Percentiles rank a stretch among this genome's conserved stretches.
Evolutionary conservation across 2,113 vertebrate genomes (phyloP).

Genomic region (Girardinichthys multiradiatus): DNA sequence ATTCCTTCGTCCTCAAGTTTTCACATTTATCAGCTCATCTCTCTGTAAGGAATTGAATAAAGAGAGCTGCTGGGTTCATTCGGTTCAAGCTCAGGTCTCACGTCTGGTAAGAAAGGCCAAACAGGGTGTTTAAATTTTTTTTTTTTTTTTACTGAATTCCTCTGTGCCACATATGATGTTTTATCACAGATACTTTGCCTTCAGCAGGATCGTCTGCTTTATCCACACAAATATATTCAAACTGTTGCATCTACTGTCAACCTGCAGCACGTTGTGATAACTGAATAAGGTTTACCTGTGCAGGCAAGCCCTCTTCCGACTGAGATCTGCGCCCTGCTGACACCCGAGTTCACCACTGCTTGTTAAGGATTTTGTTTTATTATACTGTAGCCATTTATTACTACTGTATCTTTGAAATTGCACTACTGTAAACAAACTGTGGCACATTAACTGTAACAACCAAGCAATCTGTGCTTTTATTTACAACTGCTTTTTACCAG

Average conservation of each 20-base stretch:
- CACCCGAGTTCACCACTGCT: conserved; percentile 23
- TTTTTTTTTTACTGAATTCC: conserved; percentile 64
- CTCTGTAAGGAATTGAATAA: conserved; percentile 29
- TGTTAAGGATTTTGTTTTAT: conserved; percentile 33
- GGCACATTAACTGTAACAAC: conserved; percentile 70
- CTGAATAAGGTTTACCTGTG: conserved; percentile 11
- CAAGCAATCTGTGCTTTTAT: conserved; percentile 55
- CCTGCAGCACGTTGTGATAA: conserved; percentile 23
- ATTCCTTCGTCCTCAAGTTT: conserved; percentile 59
- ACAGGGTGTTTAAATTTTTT: conserved; percentile 31
- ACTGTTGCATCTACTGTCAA: conserved; percentile 29
- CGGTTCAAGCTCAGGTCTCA: conserved; percentile 5
- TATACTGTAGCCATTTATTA: conserved; percentile 46
- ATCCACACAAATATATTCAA: conserved; percentile 38
- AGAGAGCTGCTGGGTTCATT: conserved; percentile 14
- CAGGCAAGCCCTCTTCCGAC: conserved; percentile 13
- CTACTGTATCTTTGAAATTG: conserved; percentile 76
- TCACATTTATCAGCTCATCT: conserved; percentile 47
- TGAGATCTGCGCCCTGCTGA: conserved; percentile 36
- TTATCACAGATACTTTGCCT: conserved; percentile 39
- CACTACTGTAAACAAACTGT: conserved; percentile 73
- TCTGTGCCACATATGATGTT: conserved; percentile 51
- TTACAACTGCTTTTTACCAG: conserved; percentile 62
- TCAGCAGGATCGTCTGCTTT: conserved; percentile 6
- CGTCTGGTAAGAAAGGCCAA: not conserved